Base-by-base conservation (phyloP, 2,797 vertebrate species). In the Fistularia tabacaria region DNA sequence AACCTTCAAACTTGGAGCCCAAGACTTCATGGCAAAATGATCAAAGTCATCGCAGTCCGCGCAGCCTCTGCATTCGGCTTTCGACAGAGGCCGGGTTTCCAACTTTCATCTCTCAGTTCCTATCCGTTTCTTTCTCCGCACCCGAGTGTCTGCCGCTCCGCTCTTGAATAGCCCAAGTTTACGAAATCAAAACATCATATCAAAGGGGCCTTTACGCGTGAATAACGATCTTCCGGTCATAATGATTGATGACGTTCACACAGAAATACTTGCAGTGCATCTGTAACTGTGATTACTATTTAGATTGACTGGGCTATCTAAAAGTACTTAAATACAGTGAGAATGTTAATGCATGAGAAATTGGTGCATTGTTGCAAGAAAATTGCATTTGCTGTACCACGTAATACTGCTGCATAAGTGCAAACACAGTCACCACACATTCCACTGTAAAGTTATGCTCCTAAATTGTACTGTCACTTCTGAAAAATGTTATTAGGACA, bases 101-200 rank as follows among this genome's bases (percentile, higher is more conserved):
- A 7, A 70, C 83, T 88, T 92, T 90, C 62, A 87, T 91, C 83
- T 83, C 74, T 73, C 71, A 66, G 65, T 77, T 73, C 64, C 60
- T 54, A 70, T 68, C 62, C 71, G 60, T 51, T 63, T 15, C 46
- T 80, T 71, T 79, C 56, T 64, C 64, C 61, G 70, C 72, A 79
- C 71, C 76, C 49, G 71, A 50, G 59, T 65, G 70, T 80, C 78
- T 81, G 55, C 55, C 66, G 36, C 53, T 66, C 15, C 58, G 52
- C 57, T 57, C 44, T 51, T 46, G 59, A 48, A 67, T 83, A 71
- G 83, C 77, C 83, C 64, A 62, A 46, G 10, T 55, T 54, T 56
- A 50, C 25, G 56, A 76, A 79, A 62, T 69, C 64, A 47, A 49
- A 70, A 74, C 14, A 39, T 12, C 47, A 54, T 51, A 65, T 68